Conservation (phyloP, 2,888 invertebrate genomes). For the Phorcus lineatus region DNA sequence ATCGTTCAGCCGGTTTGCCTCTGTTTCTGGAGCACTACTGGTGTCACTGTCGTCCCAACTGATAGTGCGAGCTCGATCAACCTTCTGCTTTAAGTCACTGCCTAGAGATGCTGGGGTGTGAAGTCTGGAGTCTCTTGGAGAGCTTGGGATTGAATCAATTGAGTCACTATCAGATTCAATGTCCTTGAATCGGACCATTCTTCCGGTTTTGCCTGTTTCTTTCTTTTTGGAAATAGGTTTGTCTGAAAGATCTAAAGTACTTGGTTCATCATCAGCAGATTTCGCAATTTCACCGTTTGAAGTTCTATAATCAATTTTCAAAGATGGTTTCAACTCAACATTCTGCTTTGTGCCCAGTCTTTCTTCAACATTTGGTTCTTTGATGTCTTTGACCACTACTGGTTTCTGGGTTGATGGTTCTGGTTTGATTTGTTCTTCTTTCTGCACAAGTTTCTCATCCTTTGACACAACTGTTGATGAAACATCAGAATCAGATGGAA, state of each 20-base stretch:
- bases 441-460: too few species aligned
- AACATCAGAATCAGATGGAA: too few species aligned
- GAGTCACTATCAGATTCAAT: slow-evolving; percentile 15
- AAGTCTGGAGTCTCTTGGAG: neutral
- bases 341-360: neutral
- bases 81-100: slow-evolving; percentile 3
- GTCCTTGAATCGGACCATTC: slow-evolving; percentile 14
- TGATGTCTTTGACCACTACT: neutral
- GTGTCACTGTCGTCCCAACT: slow-evolving; percentile 34
- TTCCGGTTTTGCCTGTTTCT: neutral
- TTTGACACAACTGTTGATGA: too few species aligned
- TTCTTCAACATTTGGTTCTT: neutral
- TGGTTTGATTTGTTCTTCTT: too few species aligned
- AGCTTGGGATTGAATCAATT: neutral
- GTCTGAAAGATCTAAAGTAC: neutral
- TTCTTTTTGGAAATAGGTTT: neutral
- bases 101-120: neutral
- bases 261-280: neutral
- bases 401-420: too few species aligned
- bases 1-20: slow-evolving; percentile 42
- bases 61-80: slow-evolving; percentile 3
- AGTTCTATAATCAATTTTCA: neutral
- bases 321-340: neutral
- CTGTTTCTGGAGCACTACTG: slow-evolving; percentile 39
- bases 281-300: neutral